A percentile compares a stretch with the other conserved stretches of the same genome.
Conservation (phyloP, 2,113 vertebrate species). For the Dissostichus mawsoni region DNA sequence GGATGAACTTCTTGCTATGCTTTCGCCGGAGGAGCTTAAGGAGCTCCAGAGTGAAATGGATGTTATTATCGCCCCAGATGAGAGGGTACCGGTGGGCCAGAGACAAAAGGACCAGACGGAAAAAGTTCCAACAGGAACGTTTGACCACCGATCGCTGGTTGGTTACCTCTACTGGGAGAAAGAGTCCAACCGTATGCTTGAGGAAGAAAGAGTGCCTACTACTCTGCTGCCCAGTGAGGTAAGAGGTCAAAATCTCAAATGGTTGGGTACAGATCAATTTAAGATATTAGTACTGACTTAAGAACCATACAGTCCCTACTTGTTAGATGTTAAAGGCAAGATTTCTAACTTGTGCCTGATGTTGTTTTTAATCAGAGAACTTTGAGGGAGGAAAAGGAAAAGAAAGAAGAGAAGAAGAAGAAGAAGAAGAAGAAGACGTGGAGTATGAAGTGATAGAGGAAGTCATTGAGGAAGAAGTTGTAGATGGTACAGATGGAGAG, state of each 20-base stretch:
- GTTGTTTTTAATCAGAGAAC: constrained; percentile 66
- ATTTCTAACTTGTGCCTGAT: constrained; percentile 5
- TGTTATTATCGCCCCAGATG: constrained; percentile 93
- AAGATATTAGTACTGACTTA: background rate
- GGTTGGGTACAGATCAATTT: background rate
- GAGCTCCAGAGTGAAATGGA: constrained; percentile 97
- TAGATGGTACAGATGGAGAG: constrained; percentile 56
- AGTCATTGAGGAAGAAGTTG: constrained; percentile 60
- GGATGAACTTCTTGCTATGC: constrained; percentile 93
- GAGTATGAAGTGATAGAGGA: constrained; percentile 73
- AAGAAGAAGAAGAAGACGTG: constrained; percentile 48
- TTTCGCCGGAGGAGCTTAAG: constrained; percentile 93
- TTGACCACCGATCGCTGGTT: constrained; percentile 94
- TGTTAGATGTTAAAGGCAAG: background rate
- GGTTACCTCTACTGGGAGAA: constrained; percentile 97
- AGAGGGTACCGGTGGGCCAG: constrained; percentile 91
- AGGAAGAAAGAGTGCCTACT: constrained; percentile 92
- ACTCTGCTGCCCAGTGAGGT: constrained; percentile 90
- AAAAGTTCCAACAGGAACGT: constrained; percentile 91
- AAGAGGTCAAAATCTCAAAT: constrained; percentile 36
- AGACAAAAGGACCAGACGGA: constrained; percentile 96
- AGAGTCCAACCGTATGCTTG: constrained; percentile 92
- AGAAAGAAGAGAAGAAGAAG: constrained; percentile 67
- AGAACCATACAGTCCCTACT: background rate
- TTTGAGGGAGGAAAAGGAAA: constrained; percentile 65